Evolutionary conservation across 2,113 vertebrate species (phyloP).

Genomic region (Malurus cyaneus): DNA sequence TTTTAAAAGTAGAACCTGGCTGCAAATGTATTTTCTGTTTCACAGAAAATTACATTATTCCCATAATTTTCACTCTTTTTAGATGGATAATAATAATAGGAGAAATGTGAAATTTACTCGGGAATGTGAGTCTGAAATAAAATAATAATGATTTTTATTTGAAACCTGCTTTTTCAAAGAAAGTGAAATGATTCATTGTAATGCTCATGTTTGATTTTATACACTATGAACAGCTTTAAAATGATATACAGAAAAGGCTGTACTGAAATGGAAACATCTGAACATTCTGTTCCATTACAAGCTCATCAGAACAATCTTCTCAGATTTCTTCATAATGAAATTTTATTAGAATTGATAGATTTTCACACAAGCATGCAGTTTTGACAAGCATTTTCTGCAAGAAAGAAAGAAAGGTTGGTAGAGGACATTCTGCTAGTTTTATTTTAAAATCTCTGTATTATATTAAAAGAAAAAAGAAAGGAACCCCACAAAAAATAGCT

Average conservation of each 20-base stretch:
- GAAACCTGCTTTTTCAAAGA: neutral
- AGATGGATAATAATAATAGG: neutral
- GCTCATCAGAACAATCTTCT: slow-evolving; percentile 17
- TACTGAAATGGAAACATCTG: slow-evolving; percentile 17
- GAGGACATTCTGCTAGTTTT: neutral
- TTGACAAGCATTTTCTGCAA: neutral
- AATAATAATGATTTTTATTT: slow-evolving; percentile 16
- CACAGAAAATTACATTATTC: neutral
- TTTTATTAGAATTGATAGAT: slow-evolving; percentile 33
- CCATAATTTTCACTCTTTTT: neutral
- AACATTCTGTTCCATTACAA: slow-evolving; percentile 30
- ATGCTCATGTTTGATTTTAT: neutral
- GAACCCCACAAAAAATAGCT: neutral
- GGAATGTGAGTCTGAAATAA: neutral
- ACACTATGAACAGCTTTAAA: neutral
- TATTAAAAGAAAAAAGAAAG: neutral
- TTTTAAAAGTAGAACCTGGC: neutral
- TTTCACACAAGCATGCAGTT: neutral
- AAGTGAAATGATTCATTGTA: neutral
- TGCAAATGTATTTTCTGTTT: neutral
- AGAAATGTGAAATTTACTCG: neutral
- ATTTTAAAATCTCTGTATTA: neutral
- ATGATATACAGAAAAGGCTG: neutral
- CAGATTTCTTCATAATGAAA: neutral
- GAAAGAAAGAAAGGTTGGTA: neutral